These are phyloP conservation scores for Acanthis flammea DNA, from an alignment of 2,797 vertebrate species.

Conservation along the genomic window DNA sequence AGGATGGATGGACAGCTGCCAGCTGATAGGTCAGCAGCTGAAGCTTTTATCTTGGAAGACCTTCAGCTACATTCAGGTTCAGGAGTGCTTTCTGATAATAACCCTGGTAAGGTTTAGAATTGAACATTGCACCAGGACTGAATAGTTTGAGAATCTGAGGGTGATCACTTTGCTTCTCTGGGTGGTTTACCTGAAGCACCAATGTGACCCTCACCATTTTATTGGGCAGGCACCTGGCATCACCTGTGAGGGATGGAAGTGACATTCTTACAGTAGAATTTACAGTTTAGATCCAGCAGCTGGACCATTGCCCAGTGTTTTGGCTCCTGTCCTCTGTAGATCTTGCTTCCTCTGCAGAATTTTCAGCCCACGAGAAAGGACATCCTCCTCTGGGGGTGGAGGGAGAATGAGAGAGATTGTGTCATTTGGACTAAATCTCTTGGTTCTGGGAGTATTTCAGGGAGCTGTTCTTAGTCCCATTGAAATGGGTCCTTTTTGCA, in stretches of 20 bases:
- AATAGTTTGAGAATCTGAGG: neutral
- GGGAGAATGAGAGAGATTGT: neutral
- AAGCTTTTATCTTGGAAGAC: neutral
- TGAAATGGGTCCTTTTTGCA: neutral
- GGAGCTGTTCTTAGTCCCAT: neutral
- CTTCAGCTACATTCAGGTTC: neutral
- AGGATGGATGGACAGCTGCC: neutral
- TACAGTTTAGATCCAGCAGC: neutral
- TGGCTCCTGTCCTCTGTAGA: neutral
- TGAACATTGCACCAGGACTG: neutral
- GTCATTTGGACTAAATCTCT: neutral
- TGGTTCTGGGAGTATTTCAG: neutral
- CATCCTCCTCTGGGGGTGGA: neutral
- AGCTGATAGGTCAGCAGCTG: neutral
- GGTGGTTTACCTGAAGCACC: neutral
- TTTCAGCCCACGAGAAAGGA: neutral
- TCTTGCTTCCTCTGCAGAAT: neutral
- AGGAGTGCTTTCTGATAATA: neutral
- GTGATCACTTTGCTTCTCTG: neutral
- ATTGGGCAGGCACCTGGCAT: neutral
- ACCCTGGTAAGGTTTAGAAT: neutral
- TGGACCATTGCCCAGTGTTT: neutral
- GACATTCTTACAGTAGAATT: neutral
- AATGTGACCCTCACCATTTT: neutral
- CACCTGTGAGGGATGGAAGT: neutral